These are phyloP conservation scores for Odobenus rosmarus DNA, from an alignment of 2,113 vertebrate species.

Conservation along the genomic window DNA sequence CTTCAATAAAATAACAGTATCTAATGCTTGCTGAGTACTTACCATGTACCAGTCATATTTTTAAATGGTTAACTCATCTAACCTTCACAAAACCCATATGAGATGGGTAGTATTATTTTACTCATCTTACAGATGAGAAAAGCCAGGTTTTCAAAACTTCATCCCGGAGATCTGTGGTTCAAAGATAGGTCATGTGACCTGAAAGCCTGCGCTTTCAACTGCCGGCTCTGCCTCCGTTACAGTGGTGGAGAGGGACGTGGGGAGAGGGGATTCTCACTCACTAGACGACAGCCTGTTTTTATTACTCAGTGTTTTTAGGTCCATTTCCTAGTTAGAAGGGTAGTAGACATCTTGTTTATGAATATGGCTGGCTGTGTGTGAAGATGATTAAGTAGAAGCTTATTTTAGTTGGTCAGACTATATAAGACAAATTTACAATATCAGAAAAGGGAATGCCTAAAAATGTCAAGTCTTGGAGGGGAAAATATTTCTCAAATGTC, in stretches of 20 bases:
- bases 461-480: background rate
- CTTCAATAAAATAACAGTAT: background rate
- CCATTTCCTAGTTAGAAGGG: background rate
- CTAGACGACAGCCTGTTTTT: background rate
- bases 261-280: background rate
- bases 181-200: background rate
- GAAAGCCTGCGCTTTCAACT: background rate
- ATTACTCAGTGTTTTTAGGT: background rate
- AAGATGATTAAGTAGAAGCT: background rate
- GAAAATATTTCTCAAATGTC: background rate
- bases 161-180: background rate
- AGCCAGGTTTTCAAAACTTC: background rate
- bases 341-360: background rate
- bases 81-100: background rate
- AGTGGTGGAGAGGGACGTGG: fast-evolving
- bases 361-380: background rate
- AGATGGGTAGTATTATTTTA: background rate
- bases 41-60: background rate
- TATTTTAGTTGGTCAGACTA: background rate
- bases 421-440: background rate
- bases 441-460: background rate
- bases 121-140: background rate
- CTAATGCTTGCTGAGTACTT: background rate
- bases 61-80: background rate
- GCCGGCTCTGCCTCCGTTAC: too few relatives aligned